phyloP scores from a whole-genome alignment of 2,888 invertebrate genomes.

The Philereme vetulata region DNA sequence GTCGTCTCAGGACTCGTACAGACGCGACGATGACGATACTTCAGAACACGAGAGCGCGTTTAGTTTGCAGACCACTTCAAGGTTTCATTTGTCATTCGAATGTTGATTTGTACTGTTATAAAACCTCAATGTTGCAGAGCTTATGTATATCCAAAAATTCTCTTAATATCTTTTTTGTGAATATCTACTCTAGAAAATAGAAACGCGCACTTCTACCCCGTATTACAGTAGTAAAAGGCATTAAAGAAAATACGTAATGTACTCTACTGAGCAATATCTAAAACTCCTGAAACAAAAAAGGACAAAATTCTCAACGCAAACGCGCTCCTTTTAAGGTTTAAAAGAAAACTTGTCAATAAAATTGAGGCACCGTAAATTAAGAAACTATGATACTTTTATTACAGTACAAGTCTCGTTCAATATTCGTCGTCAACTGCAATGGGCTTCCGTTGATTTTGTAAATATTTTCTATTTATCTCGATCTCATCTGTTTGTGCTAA shows the following conservation, averaged over 20 bases:
- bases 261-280: no score
- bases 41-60: slow-evolving; percentile 81
- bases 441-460: slow-evolving; percentile 62
- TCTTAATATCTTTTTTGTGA: no score
- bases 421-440: slow-evolving; percentile 64
- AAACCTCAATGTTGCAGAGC: background rate
- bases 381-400: background rate
- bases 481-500: slow-evolving; percentile 40
- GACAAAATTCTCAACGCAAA: no score
- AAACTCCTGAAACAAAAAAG: no score
- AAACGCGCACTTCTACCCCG: no score
- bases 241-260: no score
- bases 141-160: no score
- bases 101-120: slow-evolving; percentile 35
- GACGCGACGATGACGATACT: slow-evolving; percentile 62
- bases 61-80: slow-evolving; percentile 75
- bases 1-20: slow-evolving; percentile 33
- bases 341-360: no score
- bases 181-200: no score
- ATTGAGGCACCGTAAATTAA: no score
- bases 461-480: slow-evolving; percentile 42
- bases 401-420: slow-evolving; percentile 52
- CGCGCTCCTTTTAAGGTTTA: no score
- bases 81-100: slow-evolving; percentile 54
- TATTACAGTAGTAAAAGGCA: no score